Conservation (phyloP, 2,888 invertebrate species). For the Yponomeuta cagnagella region DNA sequence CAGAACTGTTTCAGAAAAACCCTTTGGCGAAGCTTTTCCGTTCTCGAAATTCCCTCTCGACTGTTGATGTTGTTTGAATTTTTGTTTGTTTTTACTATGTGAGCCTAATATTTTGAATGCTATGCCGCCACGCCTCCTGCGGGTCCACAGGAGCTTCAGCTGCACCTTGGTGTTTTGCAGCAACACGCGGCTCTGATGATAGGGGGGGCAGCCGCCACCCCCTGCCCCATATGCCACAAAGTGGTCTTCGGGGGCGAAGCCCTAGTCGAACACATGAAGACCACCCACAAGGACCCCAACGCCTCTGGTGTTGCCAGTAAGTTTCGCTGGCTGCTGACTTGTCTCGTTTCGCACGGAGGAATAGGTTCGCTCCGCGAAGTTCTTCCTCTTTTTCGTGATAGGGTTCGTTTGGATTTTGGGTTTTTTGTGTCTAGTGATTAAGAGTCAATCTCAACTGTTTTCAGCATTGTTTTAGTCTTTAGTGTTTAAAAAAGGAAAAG, state of each 20-base stretch:
- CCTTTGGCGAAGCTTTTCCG: conserved; percentile 30
- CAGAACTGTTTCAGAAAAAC: conserved; percentile 27
- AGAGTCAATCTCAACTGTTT: conserved; percentile 30
- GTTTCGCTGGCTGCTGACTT: conserved; percentile 53
- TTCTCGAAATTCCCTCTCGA: conserved; percentile 48
- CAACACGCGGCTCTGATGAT: conserved; percentile 95
- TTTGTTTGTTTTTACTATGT: conserved; percentile 27
- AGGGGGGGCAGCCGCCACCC: conserved; percentile 93
- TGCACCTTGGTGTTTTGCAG: conserved; percentile 95
- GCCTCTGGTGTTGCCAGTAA: conserved; percentile 93
- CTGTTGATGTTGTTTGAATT: conserved; percentile 27
- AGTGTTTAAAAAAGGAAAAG: not conserved
- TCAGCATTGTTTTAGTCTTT: conserved; percentile 19
- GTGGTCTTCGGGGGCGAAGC: conserved; percentile 95
- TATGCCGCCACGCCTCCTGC: conserved; percentile 64
- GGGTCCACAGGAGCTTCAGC: conserved; percentile 87
- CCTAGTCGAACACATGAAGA: conserved; percentile 97
- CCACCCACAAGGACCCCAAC: conserved; percentile 94
- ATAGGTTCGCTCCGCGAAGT: conserved; percentile 4
- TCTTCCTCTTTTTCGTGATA: conserved; percentile 10
- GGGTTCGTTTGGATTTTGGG: conserved; percentile 6
- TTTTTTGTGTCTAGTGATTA: conserved; percentile 20
- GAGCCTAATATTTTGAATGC: conserved; percentile 42
- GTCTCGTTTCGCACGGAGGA: not conserved
- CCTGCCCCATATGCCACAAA: conserved; percentile 96